Percentiles rank a stretch among this genome's conserved stretches.
Conservation (phyloP, 2,888 invertebrate genomes). For the Elmis aenea region DNA sequence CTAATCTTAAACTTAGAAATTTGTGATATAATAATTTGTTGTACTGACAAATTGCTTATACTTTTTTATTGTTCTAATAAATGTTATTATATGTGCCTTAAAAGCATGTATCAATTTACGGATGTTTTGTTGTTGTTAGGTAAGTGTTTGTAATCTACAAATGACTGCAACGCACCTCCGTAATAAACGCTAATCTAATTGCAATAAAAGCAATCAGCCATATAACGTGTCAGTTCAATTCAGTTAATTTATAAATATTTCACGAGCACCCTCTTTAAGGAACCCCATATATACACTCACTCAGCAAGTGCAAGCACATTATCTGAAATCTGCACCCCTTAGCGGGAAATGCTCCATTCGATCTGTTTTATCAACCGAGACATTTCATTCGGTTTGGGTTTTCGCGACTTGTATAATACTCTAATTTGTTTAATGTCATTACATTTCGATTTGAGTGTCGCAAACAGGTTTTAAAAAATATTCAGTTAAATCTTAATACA, state of each 20-base stretch:
- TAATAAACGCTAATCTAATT: constrained; percentile 28
- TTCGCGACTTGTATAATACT: constrained; percentile 43
- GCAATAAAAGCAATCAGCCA: constrained; percentile 35
- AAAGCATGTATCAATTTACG: too few relatives aligned
- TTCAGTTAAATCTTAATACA: too few relatives aligned
- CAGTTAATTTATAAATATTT: constrained; percentile 44
- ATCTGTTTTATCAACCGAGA: constrained; percentile 41
- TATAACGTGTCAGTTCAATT: constrained; percentile 35
- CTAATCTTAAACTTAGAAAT: too few relatives aligned
- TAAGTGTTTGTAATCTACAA: too few relatives aligned
- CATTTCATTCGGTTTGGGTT: constrained; percentile 41
- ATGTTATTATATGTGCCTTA: too few relatives aligned
- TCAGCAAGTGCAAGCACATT: constrained; percentile 12
- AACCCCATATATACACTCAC: constrained; percentile 16
- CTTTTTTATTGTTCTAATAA: too few relatives aligned
- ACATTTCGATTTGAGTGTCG: too few relatives aligned
- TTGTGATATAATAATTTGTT: too few relatives aligned
- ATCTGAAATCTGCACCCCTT: constrained; percentile 22
- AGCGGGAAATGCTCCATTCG: constrained; percentile 38
- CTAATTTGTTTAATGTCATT: constrained; percentile 44
- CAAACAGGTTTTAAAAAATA: too few relatives aligned
- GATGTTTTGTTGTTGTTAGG: too few relatives aligned
- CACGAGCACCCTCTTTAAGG: constrained; percentile 29
- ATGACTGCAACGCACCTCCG: too few relatives aligned
- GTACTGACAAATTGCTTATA: too few relatives aligned